Conservation (phyloP, 2,797 vertebrate species). For the Neosilurus mollespiculum region DNA sequence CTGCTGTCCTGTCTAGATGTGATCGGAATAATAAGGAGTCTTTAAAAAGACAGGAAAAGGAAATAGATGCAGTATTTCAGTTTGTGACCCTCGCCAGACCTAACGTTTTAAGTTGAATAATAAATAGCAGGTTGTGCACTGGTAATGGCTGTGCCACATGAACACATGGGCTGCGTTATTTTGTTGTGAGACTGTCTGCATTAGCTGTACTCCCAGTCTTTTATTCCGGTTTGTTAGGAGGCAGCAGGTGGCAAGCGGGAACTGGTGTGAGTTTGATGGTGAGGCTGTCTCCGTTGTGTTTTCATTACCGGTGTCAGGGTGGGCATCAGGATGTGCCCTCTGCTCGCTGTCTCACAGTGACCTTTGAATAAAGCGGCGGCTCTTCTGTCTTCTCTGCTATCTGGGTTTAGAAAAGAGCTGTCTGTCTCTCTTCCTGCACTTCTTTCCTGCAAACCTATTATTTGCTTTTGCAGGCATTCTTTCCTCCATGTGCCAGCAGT, state of each 20-base stretch:
- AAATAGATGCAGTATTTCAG: conserved; percentile 45
- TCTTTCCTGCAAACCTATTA: conserved; percentile 57
- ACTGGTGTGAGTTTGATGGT: conserved; percentile 53
- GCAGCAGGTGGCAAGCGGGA: conserved; percentile 36
- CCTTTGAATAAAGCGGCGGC: conserved; percentile 59
- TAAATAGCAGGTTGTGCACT: neutral
- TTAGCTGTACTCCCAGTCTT: conserved; percentile 34
- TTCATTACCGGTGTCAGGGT: conserved; percentile 73
- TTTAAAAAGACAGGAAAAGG: conserved; percentile 51
- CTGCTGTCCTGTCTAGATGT: conserved; percentile 60
- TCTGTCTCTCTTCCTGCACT: conserved; percentile 57
- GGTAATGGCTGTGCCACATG: conserved; percentile 18
- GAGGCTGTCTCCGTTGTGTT: conserved; percentile 69
- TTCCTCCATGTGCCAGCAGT: conserved; percentile 35
- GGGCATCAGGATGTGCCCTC: conserved; percentile 70
- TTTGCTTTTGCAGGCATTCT: conserved; percentile 12
- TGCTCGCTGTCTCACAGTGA: conserved; percentile 67
- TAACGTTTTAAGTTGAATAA: conserved; percentile 26
- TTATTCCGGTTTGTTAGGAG: conserved; percentile 39
- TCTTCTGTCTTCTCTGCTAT: conserved; percentile 23
- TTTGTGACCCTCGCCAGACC: conserved; percentile 25
- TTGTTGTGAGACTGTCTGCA: conserved; percentile 19
- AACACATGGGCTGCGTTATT: conserved; percentile 15
- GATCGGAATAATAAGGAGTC: conserved; percentile 62
- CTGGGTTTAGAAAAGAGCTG: conserved; percentile 28